Conservation (phyloP, 2,113 vertebrate species). For the Ovis canadensis region DNA sequence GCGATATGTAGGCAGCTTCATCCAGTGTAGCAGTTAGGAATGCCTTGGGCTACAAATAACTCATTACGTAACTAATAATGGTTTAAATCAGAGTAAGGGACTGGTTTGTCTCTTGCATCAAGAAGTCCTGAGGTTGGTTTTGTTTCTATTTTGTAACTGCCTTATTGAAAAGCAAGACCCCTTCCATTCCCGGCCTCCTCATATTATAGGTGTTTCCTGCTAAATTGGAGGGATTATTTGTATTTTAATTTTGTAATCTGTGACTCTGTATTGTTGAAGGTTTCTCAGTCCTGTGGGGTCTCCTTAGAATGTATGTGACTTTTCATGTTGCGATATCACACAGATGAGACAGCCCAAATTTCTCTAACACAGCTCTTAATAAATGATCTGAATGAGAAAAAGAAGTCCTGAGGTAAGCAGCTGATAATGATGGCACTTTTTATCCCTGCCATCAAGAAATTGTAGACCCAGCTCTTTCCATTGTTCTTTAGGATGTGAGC, state of each 20-base stretch:
- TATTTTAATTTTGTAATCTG: conserved; percentile 81
- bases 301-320: conserved; percentile 78
- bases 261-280: conserved; percentile 81
- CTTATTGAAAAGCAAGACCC: conserved; percentile 74
- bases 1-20: not conserved
- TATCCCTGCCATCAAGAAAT: not conserved
- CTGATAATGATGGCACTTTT: not conserved
- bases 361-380: conserved; percentile 75
- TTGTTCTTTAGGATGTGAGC: not conserved
- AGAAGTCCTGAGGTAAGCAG: not conserved
- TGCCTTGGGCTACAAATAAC: not conserved
- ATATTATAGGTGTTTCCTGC: conserved; percentile 77
- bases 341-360: conserved; percentile 74
- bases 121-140: not conserved
- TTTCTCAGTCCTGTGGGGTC: conserved; percentile 72
- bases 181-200: conserved; percentile 79
- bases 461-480: not conserved
- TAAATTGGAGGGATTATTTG: conserved; percentile 79
- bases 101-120: not conserved
- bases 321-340: conserved; percentile 77
- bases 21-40: not conserved
- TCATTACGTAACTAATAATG: not conserved
- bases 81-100: not conserved
- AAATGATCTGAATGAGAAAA: conserved; percentile 80
- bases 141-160: conserved; percentile 60